Conservation (phyloP, 2,797 vertebrate species). For the Tadarida brasiliensis region DNA sequence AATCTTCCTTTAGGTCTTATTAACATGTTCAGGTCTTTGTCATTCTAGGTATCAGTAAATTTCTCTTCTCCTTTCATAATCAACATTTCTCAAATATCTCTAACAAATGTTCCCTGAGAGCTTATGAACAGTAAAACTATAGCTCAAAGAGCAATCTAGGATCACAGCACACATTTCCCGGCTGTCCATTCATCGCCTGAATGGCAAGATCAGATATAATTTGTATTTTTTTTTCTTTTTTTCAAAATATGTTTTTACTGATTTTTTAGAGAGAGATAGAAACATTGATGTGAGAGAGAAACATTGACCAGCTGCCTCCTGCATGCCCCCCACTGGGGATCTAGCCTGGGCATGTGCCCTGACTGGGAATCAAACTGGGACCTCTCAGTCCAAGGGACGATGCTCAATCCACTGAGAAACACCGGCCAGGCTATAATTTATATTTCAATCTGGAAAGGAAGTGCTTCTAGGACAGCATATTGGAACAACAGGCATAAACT, state of each 20-base stretch:
- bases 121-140: neutral
- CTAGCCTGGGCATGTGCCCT: too few relatives aligned
- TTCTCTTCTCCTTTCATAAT: neutral
- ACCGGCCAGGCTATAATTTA: neutral
- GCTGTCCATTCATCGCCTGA: neutral
- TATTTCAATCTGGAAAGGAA: neutral
- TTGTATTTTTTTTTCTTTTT: neutral
- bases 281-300: too few relatives aligned
- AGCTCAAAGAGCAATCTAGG: neutral
- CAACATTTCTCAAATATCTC: neutral
- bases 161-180: neutral
- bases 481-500: neutral
- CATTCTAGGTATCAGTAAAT: neutral
- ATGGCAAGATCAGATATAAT: neutral
- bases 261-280: too few relatives aligned
- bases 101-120: neutral
- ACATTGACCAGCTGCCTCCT: too few relatives aligned
- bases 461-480: neutral
- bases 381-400: too few relatives aligned
- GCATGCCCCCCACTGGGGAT: too few relatives aligned
- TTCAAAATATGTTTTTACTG: too few relatives aligned
- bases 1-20: neutral
- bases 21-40: neutral
- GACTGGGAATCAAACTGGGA: too few relatives aligned
- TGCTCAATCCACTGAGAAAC: too few relatives aligned